Base-by-base conservation (phyloP, 1,140 invertebrate species). In the Homalodisca vitripennis region DNA sequence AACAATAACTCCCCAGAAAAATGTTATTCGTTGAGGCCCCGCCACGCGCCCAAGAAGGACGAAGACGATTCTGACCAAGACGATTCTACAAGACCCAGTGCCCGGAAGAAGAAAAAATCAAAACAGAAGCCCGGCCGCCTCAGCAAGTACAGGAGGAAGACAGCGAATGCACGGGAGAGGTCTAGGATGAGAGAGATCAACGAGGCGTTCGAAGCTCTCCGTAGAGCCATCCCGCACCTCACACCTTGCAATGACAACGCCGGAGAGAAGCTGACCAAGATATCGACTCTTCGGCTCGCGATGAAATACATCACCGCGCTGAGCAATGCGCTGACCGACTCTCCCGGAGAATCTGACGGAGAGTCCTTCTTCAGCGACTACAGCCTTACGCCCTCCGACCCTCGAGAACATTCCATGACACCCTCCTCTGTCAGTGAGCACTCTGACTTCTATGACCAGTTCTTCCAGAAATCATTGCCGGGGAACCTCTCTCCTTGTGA, bases 171-270 rank as follows among this genome's bases (percentile, higher is more conserved):
- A 0, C 79, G 93, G 2, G 93, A 96, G 79, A 78, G 93, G 30
- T 88, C 85, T 65, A 82, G 93, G 55, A 95, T 96, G 93, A 82
- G 89, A 62, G 92, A 95, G 92, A 94, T n/a, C n/a, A n/a, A n/a
- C n/a, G n/a, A n/a, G n/a, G n/a, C n/a, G n/a, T n/a, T n/a, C n/a
- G n/a, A n/a, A 78, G 83, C 86, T 1, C 81, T 96, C 0, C 83
- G 91, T 22, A 83, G 84, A 41, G 90, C 87, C 3, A 89, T 96
- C 0, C 93, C 93, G 0, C 74, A 71, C 31, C 30, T 68, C 24
- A 55, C 48, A 0, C 22, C 67, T 3, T 30, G 31, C 1, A 57
- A 17, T 17, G 67, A 68, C 13, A 68, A 60, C 17, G n/a, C n/a
- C n/a, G 57, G 57, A 20, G 88, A 92, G 76, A 94, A 94, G 80